A percentile compares a stretch with the other conserved stretches of the same genome.
Conservation (phyloP, 2,113 vertebrate species). For the Vulpes ferrilata region DNA sequence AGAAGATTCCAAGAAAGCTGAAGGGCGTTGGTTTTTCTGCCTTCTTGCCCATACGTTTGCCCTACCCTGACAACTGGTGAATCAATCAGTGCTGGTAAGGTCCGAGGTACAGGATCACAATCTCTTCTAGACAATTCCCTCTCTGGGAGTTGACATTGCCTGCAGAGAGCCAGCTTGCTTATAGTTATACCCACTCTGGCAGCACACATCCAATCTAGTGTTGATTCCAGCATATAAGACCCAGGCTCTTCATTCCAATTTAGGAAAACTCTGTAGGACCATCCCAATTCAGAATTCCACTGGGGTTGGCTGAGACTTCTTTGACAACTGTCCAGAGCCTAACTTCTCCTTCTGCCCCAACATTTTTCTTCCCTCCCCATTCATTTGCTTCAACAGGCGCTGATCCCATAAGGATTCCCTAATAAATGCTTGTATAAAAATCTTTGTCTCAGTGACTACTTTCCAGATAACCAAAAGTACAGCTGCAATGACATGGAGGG, state of each 20-base stretch:
- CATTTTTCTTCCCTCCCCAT: neutral
- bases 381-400: neutral
- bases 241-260: neutral
- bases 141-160: neutral
- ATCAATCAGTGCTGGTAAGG: neutral
- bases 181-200: neutral
- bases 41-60: neutral
- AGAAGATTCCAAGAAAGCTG: neutral
- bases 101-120: neutral
- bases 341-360: neutral
- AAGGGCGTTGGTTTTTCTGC: neutral
- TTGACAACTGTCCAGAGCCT: neutral
- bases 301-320: neutral
- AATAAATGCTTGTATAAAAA: neutral
- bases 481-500: neutral
- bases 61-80: neutral
- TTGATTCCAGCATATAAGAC: neutral
- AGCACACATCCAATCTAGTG: neutral
- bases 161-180: neutral
- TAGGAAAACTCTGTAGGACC: neutral
- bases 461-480: neutral
- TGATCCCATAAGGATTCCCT: neutral
- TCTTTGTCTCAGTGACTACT: neutral
- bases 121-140: neutral
- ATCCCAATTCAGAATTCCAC: neutral